Evolutionary conservation across 2,888 invertebrate genomes (phyloP), one percentile per base, ranked within the genome.

Genomic region (Tromatobia lineatoria): DNA sequence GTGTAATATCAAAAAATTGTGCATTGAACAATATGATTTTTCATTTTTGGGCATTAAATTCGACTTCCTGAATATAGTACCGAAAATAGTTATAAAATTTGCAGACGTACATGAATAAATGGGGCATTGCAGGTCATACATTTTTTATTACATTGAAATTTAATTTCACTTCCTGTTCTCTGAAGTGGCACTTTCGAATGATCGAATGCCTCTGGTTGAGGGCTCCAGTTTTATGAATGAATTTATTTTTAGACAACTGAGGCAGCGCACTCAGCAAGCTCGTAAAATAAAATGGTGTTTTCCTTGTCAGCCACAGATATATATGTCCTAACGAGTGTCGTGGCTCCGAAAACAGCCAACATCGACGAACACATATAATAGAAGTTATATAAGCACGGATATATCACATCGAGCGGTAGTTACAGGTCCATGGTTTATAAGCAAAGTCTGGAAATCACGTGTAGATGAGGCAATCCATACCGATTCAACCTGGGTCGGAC

Each of bases 321-420:
- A 67, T 76, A 80, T 76, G 80, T 76, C 47, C 29, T 50, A 67
- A 82, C n/a, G 59, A 59, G 66, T 59, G 59, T 38, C 42, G 45
- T 18, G n/a, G 66, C 52, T 59, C 52, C 75, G 59, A 61, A 59
- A 59, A 59, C 29, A 59, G 29, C 15, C 59, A 59, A 10, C 29
- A 59, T 52, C 42, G 45, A 42, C 52, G 34, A 18, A 66, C 38
- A 52, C 29, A 52, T 50, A 47, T 34, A 50, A 71, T 47, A 76
- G 71, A 79, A 85, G 82, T 82, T 61, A 69, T 54, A 23, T 15
- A 59, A 85, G 70, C 76, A 47, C 38, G 71, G 59, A 80, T 73
- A 79, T 59, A 57, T 25, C 23, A 11, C 57, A 66, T 42, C 3
- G 11, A 20, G 42, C 25, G 52, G 29, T 29, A 59, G 71, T 47